A percentile compares a stretch with the other conserved stretches of the same genome.
Evolutionary conservation across 1,140 invertebrate genomes (phyloP).

Genomic region (Bombyx mandarina): DNA sequence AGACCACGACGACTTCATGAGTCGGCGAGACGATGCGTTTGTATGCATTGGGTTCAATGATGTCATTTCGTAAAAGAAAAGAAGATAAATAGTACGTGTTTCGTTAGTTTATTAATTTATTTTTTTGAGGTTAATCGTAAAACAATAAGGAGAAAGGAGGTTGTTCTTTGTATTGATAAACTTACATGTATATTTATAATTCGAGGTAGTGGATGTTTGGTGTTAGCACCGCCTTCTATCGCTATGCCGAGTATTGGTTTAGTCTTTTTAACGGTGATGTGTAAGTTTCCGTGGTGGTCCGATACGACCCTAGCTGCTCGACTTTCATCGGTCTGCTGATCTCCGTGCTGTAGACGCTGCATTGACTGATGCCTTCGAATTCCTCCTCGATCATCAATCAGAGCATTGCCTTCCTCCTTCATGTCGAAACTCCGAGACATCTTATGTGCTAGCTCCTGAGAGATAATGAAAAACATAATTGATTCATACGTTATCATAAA

Average conservation of each 20-base stretch:
- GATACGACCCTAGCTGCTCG: slow-evolving; percentile 80
- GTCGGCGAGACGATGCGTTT: too few species aligned
- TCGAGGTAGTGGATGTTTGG: slow-evolving; percentile 91
- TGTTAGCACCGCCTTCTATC: slow-evolving; percentile 96
- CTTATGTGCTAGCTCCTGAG: slow-evolving; percentile 86
- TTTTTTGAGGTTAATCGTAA: neutral
- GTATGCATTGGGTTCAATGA: too few species aligned
- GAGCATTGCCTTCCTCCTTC: slow-evolving; percentile 83
- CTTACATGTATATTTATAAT: slow-evolving; percentile 97
- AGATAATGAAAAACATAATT: slow-evolving; percentile 1
- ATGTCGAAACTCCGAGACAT: slow-evolving; percentile 87
- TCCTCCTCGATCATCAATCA: slow-evolving; percentile 76
- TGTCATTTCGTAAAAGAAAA: too few species aligned
- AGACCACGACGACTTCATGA: too few species aligned
- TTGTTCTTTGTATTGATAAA: neutral
- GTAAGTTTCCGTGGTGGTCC: slow-evolving; percentile 87
- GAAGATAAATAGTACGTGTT: too few species aligned
- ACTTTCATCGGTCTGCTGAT: slow-evolving; percentile 72
- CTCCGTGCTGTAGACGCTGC: slow-evolving; percentile 76
- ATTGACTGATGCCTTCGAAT: slow-evolving; percentile 77
- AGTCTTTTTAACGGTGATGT: slow-evolving; percentile 90
- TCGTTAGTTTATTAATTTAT: too few species aligned
- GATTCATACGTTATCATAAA: neutral
- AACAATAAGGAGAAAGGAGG: neutral
- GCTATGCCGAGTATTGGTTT: slow-evolving; percentile 96